Base-by-base conservation (phyloP, 2,113 vertebrate species). In the Saimiri boliviensis region DNA sequence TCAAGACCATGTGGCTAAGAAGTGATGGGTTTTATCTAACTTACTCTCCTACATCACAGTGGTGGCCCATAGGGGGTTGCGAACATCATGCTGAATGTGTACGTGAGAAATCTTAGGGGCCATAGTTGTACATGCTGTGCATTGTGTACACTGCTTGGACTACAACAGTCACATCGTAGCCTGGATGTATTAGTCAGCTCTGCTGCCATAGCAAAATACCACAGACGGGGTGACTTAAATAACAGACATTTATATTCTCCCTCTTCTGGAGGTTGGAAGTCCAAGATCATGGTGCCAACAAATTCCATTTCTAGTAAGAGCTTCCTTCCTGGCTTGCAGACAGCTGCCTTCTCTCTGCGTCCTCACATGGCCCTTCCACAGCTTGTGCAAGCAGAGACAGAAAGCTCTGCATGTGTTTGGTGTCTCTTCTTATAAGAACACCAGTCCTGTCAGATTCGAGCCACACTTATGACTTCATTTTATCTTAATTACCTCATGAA, bases 101-200 rank as follows among this genome's bases (percentile, higher is more conserved):
- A 8, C 1, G 0, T 63, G n/a, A 35, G 37, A 7, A 5, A 52
- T 3, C 7, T 7, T 6, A 12, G 52, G 35, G 54, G 30, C 47
- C 8, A 8, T 0, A 1, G 74, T 49, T 14, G 1, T 12, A 25
- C 1, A 25, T 77, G 27, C 11, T 0, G 0, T 60, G 30, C 4
- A 8, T 14, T 91, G 49, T 91, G 49, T 4, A 71, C 4, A 25
- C 35, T 30, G 6, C 30, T 81, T 45, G 8, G 27, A 35, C 11
- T 19, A 8, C 30, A 60, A 45, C 0, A 35, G 66, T 87, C 86
- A 58, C 16, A 4, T 52, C 20, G 2, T 35, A 56, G 60, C 19
- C 6, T 76, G 19, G 23, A 14, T 76, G 23, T 81, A 27, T 54
- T 68, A 56, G 63, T 70, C 37, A 77, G 68, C 54, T 71, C 6